Percentiles rank a stretch among this genome's conserved stretches.
Evolutionary conservation across 2,888 invertebrate genomes (phyloP).

Genomic region (Scaptomyza reducta): DNA sequence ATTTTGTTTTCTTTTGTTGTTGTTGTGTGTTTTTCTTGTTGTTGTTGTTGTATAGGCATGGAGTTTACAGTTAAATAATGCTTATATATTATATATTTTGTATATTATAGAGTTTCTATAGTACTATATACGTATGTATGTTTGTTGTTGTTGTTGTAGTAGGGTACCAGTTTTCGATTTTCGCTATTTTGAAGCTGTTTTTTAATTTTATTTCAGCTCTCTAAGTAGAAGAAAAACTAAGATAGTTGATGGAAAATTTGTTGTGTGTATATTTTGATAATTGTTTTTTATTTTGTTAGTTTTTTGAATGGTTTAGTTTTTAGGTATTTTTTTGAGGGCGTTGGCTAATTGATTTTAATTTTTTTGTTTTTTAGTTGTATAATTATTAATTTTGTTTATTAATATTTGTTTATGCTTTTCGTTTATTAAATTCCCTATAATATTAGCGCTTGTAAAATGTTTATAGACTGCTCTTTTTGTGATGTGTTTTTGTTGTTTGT

Average conservation of each 20-base stretch:
- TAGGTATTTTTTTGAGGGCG: slow-evolving; percentile 16
- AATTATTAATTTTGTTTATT: slow-evolving; percentile 22
- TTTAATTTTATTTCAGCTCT: slow-evolving; percentile 24
- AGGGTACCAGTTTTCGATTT: slow-evolving; percentile 46
- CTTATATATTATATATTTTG: slow-evolving; percentile 31
- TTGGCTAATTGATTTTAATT: slow-evolving; percentile 62
- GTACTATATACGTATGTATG: slow-evolving; percentile 4
- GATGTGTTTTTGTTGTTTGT: slow-evolving; percentile 56
- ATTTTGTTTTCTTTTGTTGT: slow-evolving; percentile 23
- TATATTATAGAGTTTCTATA: slow-evolving; percentile 32
- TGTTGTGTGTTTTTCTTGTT: slow-evolving; percentile 11
- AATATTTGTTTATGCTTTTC: slow-evolving; percentile 17
- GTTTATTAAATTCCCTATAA: slow-evolving; percentile 58
- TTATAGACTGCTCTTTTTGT: slow-evolving; percentile 52
- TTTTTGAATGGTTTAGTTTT: slow-evolving; percentile 13
- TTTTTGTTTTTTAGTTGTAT: no score
- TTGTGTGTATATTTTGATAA: slow-evolving; percentile 11
- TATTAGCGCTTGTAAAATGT: slow-evolving; percentile 45
- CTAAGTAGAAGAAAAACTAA: slow-evolving; percentile 27
- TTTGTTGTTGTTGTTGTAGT: slow-evolving; percentile 9
- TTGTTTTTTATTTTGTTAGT: slow-evolving; percentile 13
- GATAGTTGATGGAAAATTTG: slow-evolving; percentile 11
- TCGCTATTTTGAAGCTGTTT: slow-evolving; percentile 45
- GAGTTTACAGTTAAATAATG: slow-evolving; percentile 65
- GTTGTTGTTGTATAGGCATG: slow-evolving; percentile 62